Conservation (phyloP, 2,888 invertebrate genomes). For the Ferrisia virgata region DNA sequence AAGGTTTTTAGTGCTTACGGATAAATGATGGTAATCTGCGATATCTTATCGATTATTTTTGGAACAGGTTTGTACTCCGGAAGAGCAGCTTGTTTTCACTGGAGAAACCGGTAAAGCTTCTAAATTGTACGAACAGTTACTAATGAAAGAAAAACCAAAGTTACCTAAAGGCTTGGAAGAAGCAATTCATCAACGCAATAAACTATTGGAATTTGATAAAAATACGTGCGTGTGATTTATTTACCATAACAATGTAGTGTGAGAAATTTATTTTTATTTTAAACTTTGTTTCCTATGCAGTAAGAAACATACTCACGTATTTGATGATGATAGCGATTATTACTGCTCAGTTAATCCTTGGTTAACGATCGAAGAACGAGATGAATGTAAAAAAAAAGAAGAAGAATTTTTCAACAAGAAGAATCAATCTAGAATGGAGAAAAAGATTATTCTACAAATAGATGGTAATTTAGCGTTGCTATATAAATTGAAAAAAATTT, state of each 20-base stretch:
- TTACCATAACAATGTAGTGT: not conserved
- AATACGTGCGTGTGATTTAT: constrained; percentile 60
- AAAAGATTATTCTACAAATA: constrained; percentile 76
- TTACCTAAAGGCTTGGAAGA: constrained; percentile 57
- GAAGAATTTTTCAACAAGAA: constrained; percentile 60
- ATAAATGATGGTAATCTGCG: not conserved
- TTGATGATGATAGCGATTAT: constrained; percentile 93
- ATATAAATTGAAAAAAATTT: too few relatives aligned
- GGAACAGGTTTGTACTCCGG: constrained; percentile 48
- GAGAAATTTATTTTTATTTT: not conserved
- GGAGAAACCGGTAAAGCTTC: constrained; percentile 48
- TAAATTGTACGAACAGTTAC: constrained; percentile 47
- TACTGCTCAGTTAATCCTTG: constrained; percentile 80
- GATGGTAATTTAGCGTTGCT: constrained; percentile 56
- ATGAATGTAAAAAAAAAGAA: constrained; percentile 65
- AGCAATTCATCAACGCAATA: constrained; percentile 75
- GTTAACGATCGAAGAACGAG: constrained; percentile 70
- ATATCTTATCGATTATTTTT: not conserved
- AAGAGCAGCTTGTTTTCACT: constrained; percentile 48
- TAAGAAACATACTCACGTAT: constrained; percentile 71
- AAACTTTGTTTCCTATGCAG: constrained; percentile 54
- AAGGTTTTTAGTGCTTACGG: constrained; percentile 49
- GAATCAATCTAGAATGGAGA: constrained; percentile 64
- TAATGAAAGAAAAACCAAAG: constrained; percentile 55
- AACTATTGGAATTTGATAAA: constrained; percentile 77